Base-by-base conservation (phyloP, 2,888 invertebrate species). In the Dryomyza anilis region DNA sequence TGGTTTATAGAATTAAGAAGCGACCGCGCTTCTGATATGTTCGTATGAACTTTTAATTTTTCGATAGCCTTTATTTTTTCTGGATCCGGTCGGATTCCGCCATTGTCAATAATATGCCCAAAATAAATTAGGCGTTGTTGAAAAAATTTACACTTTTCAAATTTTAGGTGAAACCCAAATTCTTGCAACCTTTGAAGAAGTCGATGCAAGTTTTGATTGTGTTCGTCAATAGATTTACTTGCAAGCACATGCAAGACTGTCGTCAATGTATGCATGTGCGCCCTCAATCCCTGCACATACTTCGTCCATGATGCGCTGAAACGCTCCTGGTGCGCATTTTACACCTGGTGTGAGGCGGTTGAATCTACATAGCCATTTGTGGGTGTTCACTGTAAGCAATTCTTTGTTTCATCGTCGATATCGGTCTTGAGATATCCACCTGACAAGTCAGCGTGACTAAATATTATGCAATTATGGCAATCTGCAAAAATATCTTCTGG, bases 361-460 rank as follows among this genome's bases (percentile, higher is more conserved):
- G 14, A 63, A 70, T 43, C 52, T 53, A 46, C 48, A 69, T 2
- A 68, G 16, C n/a, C 68, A 69, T n/a, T 46, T 63, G 56, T 69
- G 70, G 10, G 69, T 71, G 30, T 69, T 68, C 2, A 67, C 43
- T 10, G 69, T 70, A 7, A 71, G 57, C 7, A 72, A n/a, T 58
- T 62, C n/a, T 61, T 69, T 33, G 67, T 66, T 25, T 64, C 63
- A 16, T 69, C 63, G 12, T 68, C 68, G 7, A 74, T 65, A 58
- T 70, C 69, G 0, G 69, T 53, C 61, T 72, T 71, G 2, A 73
- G 36, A 55, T 64, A 73, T 2, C 70, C 73, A 39, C 72, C 71
- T 10, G 71, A 67, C 4, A 71, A 50, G 46, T 71, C 69, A 4
- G 70, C 62, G 27, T 67, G 64, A 58, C 25, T 68, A 67, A 57